Percentiles rank a stretch among this genome's conserved stretches.
Evolutionary conservation across 2,113 vertebrate genomes (phyloP).

Genomic region (Siphamia tubifer): DNA sequence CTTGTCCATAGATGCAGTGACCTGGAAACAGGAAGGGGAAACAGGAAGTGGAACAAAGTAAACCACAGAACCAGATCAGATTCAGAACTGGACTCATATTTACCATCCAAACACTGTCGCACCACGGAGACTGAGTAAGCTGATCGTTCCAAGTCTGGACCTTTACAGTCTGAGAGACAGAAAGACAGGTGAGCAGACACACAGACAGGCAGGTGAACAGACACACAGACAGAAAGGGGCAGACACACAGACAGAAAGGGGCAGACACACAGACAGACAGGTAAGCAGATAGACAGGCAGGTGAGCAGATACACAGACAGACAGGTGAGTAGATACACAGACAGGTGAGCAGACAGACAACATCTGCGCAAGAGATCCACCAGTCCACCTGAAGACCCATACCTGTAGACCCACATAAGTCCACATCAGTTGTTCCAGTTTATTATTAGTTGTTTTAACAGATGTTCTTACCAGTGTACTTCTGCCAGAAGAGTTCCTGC

Average conservation of each 20-base stretch:
- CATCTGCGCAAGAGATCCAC: no score
- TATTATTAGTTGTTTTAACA: no score
- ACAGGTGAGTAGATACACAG: no score
- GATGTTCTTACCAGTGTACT: constrained; percentile 83
- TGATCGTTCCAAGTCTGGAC: constrained; percentile 25
- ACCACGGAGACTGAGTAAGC: constrained; percentile 2
- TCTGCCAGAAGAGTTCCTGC: constrained; percentile 85
- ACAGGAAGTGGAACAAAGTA: no score
- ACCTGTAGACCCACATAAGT: not conserved
- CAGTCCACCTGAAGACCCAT: not conserved
- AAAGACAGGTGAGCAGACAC: constrained; percentile 40
- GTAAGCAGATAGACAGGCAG: no score
- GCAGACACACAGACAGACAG: no score
- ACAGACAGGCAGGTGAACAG: not conserved
- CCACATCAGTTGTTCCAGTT: not conserved
- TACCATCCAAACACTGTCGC: constrained; percentile 69
- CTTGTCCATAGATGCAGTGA: constrained; percentile 76
- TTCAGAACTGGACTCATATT: not conserved
- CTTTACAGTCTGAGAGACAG: constrained; percentile 80
- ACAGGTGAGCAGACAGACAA: no score
- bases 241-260: no score
- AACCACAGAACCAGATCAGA: not conserved
- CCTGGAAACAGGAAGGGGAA: no score
- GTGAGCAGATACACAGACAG: no score
- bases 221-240: not conserved